These are phyloP conservation scores for Nipponia nippon DNA, from an alignment of 2,113 vertebrate species.

Conservation along the genomic window DNA sequence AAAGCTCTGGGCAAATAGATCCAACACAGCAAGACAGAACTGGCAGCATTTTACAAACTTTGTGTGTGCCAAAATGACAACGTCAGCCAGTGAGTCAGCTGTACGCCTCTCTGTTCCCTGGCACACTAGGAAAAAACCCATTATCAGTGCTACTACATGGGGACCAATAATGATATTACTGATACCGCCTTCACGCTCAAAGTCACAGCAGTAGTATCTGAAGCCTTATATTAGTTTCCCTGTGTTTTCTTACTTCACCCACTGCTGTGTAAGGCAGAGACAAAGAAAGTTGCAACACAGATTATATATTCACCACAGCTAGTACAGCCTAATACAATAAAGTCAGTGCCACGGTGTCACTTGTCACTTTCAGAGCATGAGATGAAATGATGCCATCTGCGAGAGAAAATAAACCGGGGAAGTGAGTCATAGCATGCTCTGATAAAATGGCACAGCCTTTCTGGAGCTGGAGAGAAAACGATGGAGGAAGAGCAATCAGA, in stretches of 20 bases:
- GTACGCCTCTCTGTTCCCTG: not conserved
- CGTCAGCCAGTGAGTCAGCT: not conserved
- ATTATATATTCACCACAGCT: conserved; percentile 8
- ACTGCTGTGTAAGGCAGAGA: not conserved
- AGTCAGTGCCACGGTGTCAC: conserved; percentile 44
- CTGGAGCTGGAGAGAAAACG: conserved; percentile 34
- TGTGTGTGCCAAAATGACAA: not conserved
- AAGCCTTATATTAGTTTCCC: not conserved
- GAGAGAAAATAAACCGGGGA: conserved; percentile 15
- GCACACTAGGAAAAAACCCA: not conserved
- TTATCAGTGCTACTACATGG: not conserved
- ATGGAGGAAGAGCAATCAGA: conserved; percentile 41
- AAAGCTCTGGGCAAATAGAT: not conserved
- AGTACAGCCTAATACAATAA: not conserved
- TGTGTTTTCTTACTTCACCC: not conserved
- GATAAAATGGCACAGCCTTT: conserved; percentile 21
- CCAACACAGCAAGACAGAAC: not conserved
- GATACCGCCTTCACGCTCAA: not conserved
- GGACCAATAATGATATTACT: not conserved
- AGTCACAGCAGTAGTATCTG: not conserved
- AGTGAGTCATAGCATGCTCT: conserved; percentile 47
- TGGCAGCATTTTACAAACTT: not conserved
- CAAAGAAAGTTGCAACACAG: not conserved
- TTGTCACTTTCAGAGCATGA: conserved; percentile 36
- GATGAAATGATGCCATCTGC: conserved; percentile 56